A percentile compares a stretch with the other conserved stretches of the same genome.
Conservation (phyloP, 2,888 invertebrate genomes). For the Camponotus fellah region DNA sequence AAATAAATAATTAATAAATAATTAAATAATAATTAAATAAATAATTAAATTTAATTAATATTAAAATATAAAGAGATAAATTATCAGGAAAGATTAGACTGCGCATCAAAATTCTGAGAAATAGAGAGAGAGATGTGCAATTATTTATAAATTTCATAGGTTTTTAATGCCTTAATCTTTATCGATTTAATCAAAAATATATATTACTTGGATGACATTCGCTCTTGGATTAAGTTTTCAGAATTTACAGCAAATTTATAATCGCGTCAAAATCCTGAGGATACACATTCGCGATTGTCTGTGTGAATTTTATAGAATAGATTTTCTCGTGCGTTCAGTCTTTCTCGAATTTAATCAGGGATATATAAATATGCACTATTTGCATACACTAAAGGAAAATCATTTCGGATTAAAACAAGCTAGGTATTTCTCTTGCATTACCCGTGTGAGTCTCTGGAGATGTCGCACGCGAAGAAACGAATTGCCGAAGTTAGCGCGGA, state of each 20-base stretch:
- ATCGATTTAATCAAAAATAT: neutral
- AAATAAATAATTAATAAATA: too few relatives aligned
- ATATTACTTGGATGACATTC: neutral
- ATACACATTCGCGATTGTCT: neutral
- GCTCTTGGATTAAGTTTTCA: neutral
- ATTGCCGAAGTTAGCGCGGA: conserved; percentile 17
- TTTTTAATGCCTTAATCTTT: neutral
- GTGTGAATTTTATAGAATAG: neutral
- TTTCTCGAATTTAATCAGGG: neutral
- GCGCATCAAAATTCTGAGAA: neutral
- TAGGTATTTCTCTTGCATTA: neutral
- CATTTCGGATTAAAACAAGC: neutral
- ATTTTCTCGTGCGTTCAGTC: neutral
- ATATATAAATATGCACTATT: neutral
- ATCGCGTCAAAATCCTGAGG: neutral
- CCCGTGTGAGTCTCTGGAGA: neutral
- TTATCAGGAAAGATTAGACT: neutral
- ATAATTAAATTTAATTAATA: too few relatives aligned
- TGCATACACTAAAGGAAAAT: neutral
- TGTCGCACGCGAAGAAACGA: neutral
- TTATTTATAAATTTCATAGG: neutral
- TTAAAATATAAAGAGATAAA: neutral
- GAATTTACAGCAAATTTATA: neutral
- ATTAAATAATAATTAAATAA: too few relatives aligned
- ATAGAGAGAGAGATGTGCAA: neutral